Conservation (phyloP, 2,888 invertebrate species). For the Lamproptera curius region DNA sequence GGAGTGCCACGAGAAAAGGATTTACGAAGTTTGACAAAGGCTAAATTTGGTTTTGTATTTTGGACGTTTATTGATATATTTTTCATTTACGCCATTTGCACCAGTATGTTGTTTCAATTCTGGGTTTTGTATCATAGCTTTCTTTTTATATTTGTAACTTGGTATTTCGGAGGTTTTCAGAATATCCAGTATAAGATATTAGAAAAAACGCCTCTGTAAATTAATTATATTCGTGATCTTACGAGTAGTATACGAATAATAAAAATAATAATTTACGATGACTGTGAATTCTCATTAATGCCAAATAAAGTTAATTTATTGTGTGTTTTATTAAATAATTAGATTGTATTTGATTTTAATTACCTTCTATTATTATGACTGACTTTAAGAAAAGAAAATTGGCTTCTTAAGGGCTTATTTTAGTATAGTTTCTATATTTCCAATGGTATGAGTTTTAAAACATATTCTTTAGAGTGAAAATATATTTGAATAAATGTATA, state of each 20-base stretch:
- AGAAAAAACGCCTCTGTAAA: conserved; percentile 31
- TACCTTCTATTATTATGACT: too few species aligned
- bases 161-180: conserved; percentile 79
- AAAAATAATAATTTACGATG: too few species aligned
- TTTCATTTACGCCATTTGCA: conserved; percentile 62
- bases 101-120: conserved; percentile 64
- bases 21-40: conserved; percentile 44
- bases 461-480: too few species aligned
- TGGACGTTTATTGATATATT: conserved; percentile 80
- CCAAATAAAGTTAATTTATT: conserved; percentile 32
- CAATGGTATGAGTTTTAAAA: too few species aligned
- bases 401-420: too few species aligned
- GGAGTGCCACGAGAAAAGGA: conserved; percentile 40
- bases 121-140: conserved; percentile 77
- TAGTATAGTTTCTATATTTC: too few species aligned
- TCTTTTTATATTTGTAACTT: conserved; percentile 73
- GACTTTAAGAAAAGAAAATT: too few species aligned
- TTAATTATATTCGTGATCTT: too few species aligned
- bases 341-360: not conserved
- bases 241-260: too few species aligned
- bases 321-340: conserved; percentile 8
- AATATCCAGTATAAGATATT: conserved; percentile 75
- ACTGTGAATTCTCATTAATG: conserved; percentile 48
- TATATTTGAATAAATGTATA: too few species aligned
- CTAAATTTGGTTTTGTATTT: conserved; percentile 76